Evolutionary conservation across 2,888 invertebrate species (phyloP).

Genomic region (Euclidia mi): DNA sequence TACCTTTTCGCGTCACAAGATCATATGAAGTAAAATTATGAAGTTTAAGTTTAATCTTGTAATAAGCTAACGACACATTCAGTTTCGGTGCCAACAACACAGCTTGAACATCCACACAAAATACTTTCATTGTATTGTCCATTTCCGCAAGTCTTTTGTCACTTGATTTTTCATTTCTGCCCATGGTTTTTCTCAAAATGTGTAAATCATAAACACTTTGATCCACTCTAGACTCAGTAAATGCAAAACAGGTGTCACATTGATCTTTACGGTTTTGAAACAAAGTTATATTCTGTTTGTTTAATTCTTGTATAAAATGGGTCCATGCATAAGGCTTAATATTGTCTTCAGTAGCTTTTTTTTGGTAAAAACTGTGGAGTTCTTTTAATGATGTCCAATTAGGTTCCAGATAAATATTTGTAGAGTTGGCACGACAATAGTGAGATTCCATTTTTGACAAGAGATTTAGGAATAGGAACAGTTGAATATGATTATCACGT

Average conservation of each 20-base stretch:
- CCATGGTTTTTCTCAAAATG: conserved; percentile 17
- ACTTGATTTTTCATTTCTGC: conserved; percentile 15
- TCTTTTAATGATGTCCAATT: conserved; percentile 15
- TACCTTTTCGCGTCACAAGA: conserved; percentile 15
- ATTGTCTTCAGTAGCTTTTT: conserved; percentile 13
- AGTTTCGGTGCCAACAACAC: conserved; percentile 17
- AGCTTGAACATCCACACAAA: conserved; percentile 19
- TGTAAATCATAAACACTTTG: conserved; percentile 18
- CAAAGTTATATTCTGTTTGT: conserved; percentile 16
- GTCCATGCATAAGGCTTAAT: conserved; percentile 16
- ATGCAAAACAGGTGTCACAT: conserved; percentile 21
- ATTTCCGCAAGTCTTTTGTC: conserved; percentile 16
- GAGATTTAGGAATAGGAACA: conserved; percentile 8
- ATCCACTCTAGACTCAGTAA: conserved; percentile 18
- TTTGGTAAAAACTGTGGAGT: conserved; percentile 12
- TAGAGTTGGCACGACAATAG: conserved; percentile 13
- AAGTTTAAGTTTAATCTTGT: conserved; percentile 16
- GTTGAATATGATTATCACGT: conserved; percentile 11
- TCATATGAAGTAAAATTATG: conserved; percentile 18
- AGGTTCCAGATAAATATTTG: conserved; percentile 16
- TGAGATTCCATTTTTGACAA: conserved; percentile 16
- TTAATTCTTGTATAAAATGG: conserved; percentile 16
- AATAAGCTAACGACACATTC: conserved; percentile 11
- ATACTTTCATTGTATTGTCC: conserved; percentile 16
- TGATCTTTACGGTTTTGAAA: conserved; percentile 17